These are phyloP conservation scores for Athalia rosae DNA, from an alignment of 2,888 invertebrate genomes.

Conservation along the genomic window DNA sequence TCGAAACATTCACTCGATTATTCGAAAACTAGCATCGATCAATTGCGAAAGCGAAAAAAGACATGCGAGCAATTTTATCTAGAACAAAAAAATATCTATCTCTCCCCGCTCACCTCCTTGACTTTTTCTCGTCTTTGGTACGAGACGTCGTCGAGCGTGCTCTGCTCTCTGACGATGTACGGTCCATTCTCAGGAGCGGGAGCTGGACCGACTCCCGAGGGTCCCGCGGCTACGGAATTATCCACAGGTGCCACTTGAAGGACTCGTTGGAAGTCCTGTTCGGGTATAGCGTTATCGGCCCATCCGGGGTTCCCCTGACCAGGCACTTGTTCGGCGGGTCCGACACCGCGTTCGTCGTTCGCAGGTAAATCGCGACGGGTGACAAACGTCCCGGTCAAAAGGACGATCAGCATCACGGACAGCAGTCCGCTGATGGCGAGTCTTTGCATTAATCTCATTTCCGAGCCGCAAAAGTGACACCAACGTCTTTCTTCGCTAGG, in stretches of 20 bases:
- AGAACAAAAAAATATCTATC: not conserved
- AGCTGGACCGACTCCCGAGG: conserved; percentile 56
- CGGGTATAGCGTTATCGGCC: conserved; percentile 66
- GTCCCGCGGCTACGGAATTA: conserved; percentile 51
- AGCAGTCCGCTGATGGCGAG: conserved; percentile 70
- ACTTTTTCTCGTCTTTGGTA: conserved; percentile 70
- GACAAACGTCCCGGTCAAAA: conserved; percentile 68
- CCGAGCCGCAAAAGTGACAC: conserved; percentile 10
- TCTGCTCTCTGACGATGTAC: conserved; percentile 64
- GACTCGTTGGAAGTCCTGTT: conserved; percentile 56
- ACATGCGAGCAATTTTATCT: too few species aligned
- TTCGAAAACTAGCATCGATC: too few species aligned
- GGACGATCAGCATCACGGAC: conserved; percentile 69
- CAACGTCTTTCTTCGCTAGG: not conserved
- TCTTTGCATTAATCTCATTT: conserved; percentile 70
- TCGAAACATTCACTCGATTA: too few species aligned
- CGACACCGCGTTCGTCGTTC: conserved; percentile 66
- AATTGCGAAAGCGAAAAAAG: not conserved
- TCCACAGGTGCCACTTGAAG: conserved; percentile 48
- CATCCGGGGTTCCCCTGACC: conserved; percentile 67
- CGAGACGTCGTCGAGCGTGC: conserved; percentile 68
- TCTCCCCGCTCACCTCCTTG: conserved; percentile 67
- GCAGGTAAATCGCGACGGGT: conserved; percentile 66
- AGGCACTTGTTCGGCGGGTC: conserved; percentile 63
- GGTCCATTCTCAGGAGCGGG: conserved; percentile 50